Evolutionary conservation across 1,140 invertebrate genomes (phyloP).

Genomic region (Monochamus saltuarius): DNA sequence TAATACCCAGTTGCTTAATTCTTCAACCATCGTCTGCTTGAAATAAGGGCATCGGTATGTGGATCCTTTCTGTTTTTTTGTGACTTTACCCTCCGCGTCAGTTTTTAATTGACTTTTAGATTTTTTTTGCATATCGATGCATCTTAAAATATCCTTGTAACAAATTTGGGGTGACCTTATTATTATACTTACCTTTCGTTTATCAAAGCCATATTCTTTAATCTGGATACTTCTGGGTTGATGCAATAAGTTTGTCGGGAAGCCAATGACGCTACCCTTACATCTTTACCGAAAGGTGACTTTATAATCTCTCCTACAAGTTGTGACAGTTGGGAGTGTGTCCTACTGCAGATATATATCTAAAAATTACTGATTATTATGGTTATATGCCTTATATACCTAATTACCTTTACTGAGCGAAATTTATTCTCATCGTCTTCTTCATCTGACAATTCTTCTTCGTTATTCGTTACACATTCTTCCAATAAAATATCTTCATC

Average conservation of each 20-base stretch:
- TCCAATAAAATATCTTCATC: conserved; percentile 40
- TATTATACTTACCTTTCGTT: conserved; percentile 75
- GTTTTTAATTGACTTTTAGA: conserved; percentile 57
- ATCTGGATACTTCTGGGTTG: conserved; percentile 75
- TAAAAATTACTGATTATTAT: conserved; percentile 10
- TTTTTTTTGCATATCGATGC: conserved; percentile 84
- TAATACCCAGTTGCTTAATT: conserved; percentile 66
- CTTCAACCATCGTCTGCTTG: conserved; percentile 65
- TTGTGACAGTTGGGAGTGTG: conserved; percentile 94
- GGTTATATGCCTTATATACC: conserved; percentile 12
- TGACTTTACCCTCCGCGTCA: conserved; percentile 61
- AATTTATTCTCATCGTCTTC: conserved; percentile 54
- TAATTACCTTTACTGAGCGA: conserved; percentile 49
- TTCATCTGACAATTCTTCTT: conserved; percentile 51
- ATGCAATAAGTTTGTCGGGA: conserved; percentile 92
- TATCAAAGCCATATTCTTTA: conserved; percentile 80
- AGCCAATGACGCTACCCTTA: conserved; percentile 82
- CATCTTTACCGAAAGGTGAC: conserved; percentile 72
- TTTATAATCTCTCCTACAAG: conserved; percentile 89
- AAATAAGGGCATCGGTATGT: conserved; percentile 66
- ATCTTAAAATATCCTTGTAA: conserved; percentile 56
- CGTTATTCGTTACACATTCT: conserved; percentile 53
- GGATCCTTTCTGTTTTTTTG: conserved; percentile 60
- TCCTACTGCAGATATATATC: conserved; percentile 67
- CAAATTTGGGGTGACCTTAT: neutral